Percentiles rank a stretch among this genome's conserved stretches.
Conservation (phyloP, 2,888 invertebrate genomes). For the Anthophora plumipes region DNA sequence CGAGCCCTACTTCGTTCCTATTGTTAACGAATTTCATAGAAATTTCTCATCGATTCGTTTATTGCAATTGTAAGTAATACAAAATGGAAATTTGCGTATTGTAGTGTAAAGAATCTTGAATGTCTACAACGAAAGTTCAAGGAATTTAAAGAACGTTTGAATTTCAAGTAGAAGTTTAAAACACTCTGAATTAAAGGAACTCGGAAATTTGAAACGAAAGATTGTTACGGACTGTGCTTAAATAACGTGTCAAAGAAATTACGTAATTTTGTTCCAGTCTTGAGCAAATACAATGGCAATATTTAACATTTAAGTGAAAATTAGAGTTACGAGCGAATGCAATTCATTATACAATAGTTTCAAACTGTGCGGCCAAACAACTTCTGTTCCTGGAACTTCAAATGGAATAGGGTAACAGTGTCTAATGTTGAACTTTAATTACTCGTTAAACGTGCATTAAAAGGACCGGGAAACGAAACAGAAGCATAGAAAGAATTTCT, state of each 20-base stretch:
- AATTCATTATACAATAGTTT: slow-evolving; percentile 46
- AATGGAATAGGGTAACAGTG: slow-evolving; percentile 36
- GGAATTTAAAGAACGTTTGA: background rate
- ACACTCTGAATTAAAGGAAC: background rate
- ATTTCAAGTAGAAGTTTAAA: background rate
- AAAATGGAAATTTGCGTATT: background rate
- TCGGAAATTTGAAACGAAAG: background rate
- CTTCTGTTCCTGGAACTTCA: slow-evolving; percentile 40
- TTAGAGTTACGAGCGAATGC: slow-evolving; percentile 27
- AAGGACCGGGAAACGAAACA: background rate
- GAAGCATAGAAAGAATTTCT: background rate
- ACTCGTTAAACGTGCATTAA: slow-evolving; percentile 28
- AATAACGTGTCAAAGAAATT: background rate
- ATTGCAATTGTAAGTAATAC: background rate
- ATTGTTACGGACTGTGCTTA: background rate
- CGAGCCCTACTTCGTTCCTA: slow-evolving; percentile 5
- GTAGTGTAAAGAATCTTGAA: background rate
- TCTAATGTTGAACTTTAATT: slow-evolving; percentile 41
- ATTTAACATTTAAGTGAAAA: slow-evolving; percentile 41
- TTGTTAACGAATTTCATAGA: background rate
- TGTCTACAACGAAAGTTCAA: background rate
- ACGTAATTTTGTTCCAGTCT: background rate
- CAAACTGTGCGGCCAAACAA: slow-evolving; percentile 38
- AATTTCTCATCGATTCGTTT: background rate
- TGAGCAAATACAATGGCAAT: background rate